A percentile compares a stretch with the other conserved stretches of the same genome.
These are phyloP conservation scores for Camponotus vicinus DNA, from an alignment of 1,140 invertebrate genomes.

Conservation along the genomic window DNA sequence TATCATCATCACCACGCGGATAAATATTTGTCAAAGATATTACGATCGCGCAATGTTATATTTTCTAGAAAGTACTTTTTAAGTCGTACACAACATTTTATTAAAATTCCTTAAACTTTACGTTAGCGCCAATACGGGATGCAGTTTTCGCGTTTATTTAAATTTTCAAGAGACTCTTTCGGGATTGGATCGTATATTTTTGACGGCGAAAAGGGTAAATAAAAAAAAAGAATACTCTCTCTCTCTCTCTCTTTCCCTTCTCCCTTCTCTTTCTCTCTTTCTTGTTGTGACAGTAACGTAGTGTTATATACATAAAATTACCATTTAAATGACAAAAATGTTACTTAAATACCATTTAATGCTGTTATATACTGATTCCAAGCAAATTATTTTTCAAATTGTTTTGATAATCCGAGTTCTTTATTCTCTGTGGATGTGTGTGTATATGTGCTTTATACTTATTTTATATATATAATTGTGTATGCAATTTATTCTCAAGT, in stretches of 20 bases:
- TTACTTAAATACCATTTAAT: too few species aligned
- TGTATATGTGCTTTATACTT: background rate
- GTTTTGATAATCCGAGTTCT: background rate
- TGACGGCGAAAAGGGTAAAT: background rate
- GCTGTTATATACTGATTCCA: background rate
- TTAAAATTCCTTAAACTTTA: slow-evolving; percentile 57
- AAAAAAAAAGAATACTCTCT: background rate
- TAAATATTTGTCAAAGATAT: slow-evolving; percentile 60
- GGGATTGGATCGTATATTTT: background rate
- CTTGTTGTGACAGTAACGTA: background rate
- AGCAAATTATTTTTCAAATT: slow-evolving; percentile 10
- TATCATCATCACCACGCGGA: slow-evolving; percentile 2
- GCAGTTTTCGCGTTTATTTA: slow-evolving; percentile 39
- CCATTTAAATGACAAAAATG: background rate
- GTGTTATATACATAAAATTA: background rate
- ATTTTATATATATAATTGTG: background rate
- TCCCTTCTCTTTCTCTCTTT: too few species aligned
- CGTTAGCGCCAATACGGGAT: slow-evolving; percentile 1
- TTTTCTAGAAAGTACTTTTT: slow-evolving; percentile 35
- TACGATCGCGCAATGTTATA: slow-evolving; percentile 44
- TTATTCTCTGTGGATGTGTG: too few species aligned
- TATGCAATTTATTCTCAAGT: background rate
- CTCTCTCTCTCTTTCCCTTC: too few species aligned
- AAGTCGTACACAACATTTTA: slow-evolving; percentile 43
- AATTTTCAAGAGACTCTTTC: slow-evolving; percentile 34